Conservation (phyloP, 2,888 invertebrate species). For the Diarsia mendica region DNA sequence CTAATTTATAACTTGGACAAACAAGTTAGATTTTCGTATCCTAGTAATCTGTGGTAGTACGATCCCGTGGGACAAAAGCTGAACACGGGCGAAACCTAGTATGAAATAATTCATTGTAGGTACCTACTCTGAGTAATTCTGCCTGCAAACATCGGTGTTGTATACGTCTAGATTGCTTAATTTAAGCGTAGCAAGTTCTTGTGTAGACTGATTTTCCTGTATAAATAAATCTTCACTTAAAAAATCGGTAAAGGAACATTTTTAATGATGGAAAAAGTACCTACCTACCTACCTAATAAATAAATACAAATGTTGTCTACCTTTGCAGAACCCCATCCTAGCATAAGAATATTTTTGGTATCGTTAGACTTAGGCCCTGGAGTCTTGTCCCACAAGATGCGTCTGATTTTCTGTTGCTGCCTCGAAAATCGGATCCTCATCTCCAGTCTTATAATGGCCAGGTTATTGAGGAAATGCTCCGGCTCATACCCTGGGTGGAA, state of each 20-base stretch:
- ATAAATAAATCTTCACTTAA: not conserved
- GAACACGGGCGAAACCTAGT: not conserved
- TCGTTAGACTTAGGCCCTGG: conserved; percentile 28
- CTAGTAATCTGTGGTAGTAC: not conserved
- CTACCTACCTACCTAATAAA: no score
- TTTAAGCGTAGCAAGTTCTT: conserved; percentile 51
- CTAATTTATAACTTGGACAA: not conserved
- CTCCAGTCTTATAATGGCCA: conserved; percentile 68
- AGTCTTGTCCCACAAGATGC: conserved; percentile 67
- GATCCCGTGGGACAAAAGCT: not conserved
- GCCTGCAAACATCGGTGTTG: conserved; percentile 64
- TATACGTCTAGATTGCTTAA: conserved; percentile 65
- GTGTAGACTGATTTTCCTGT: conserved; percentile 35
- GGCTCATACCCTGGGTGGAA: conserved; percentile 73
- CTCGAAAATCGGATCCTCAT: conserved; percentile 50
- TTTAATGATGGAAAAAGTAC: not conserved
- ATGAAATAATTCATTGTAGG: not conserved
- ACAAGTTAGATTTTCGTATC: not conserved
- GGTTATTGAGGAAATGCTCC: conserved; percentile 67
- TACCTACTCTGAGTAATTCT: conserved; percentile 71
- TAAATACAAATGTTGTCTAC: conserved; percentile 57
- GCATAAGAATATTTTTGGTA: conserved; percentile 59
- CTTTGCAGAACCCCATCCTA: conserved; percentile 76
- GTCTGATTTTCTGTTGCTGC: conserved; percentile 64
- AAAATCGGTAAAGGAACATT: no score